Conservation (phyloP, 2,888 invertebrate species). For the Caenorhabditis imperialis region DNA sequence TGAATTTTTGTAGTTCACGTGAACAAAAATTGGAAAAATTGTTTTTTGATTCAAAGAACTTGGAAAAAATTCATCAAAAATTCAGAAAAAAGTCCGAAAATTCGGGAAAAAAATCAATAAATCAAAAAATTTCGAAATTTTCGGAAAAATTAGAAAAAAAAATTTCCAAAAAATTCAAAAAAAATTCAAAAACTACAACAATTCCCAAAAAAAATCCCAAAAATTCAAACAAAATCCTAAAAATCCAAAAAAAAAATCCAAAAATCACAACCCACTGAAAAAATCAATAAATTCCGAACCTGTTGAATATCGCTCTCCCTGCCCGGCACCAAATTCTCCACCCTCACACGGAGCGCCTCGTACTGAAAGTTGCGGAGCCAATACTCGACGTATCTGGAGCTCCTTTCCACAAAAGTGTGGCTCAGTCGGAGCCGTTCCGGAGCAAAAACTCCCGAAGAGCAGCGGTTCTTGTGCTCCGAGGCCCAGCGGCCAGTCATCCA, state of each 20-base stretch:
- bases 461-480: slow-evolving; percentile 5
- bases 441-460: slow-evolving; percentile 8
- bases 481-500: slow-evolving; percentile 31
- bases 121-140: too few species aligned
- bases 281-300: background rate
- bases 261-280: too few species aligned
- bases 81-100: too few species aligned
- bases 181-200: background rate
- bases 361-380: slow-evolving; percentile 22
- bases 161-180: background rate
- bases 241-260: background rate
- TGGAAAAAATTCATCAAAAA: too few species aligned
- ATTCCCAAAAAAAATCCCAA: background rate
- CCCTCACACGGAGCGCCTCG: slow-evolving; percentile 14
- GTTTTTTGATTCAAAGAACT: too few species aligned
- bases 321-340: slow-evolving; percentile 31
- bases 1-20: too few species aligned
- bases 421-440: slow-evolving; percentile 13
- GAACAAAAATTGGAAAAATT: too few species aligned
- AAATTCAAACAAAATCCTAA: too few species aligned
- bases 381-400: slow-evolving; percentile 29
- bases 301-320: slow-evolving; percentile 20
- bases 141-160: too few species aligned
- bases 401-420: slow-evolving; percentile 13
- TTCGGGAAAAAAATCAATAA: too few species aligned